Conservation (phyloP, 2,797 vertebrate species). For the Propithecus deckenii region DNA sequence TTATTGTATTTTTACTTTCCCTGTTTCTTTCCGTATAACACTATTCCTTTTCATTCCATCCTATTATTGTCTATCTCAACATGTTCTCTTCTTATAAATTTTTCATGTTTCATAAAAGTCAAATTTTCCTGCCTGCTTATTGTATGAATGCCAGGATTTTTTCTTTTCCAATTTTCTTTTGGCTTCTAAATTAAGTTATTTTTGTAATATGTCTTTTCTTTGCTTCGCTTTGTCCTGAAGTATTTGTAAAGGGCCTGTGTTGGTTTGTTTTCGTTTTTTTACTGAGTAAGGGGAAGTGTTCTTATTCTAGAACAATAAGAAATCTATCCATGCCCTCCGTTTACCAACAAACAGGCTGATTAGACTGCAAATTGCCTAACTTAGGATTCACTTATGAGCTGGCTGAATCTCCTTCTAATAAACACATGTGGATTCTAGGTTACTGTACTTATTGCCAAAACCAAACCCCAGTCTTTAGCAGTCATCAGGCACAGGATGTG, state of each 20-base stretch:
- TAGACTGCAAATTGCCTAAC: neutral
- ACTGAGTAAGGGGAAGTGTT: neutral
- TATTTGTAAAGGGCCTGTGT: neutral
- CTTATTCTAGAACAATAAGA: neutral
- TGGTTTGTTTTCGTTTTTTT: neutral
- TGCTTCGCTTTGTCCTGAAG: neutral
- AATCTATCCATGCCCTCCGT: neutral
- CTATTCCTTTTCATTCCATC: slow-evolving; percentile 8
- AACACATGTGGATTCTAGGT: neutral
- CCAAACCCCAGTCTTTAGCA: neutral
- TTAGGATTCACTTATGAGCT: neutral
- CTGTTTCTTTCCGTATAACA: neutral
- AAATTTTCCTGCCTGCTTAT: slow-evolving; percentile 5
- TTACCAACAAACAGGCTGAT: neutral
- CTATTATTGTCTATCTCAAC: neutral
- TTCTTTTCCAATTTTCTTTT: neutral
- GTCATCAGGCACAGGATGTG: neutral
- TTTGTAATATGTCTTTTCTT: neutral
- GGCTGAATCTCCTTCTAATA: neutral
- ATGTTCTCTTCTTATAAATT: slow-evolving; percentile 14
- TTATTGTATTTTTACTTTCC: neutral
- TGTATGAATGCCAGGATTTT: slow-evolving; percentile 22
- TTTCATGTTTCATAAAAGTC: slow-evolving; percentile 52
- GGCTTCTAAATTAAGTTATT: slow-evolving; percentile 33
- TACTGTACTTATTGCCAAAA: neutral